These are phyloP conservation scores for Lordiphosa collinella DNA, from an alignment of 1,140 invertebrate species.

Conservation along the genomic window DNA sequence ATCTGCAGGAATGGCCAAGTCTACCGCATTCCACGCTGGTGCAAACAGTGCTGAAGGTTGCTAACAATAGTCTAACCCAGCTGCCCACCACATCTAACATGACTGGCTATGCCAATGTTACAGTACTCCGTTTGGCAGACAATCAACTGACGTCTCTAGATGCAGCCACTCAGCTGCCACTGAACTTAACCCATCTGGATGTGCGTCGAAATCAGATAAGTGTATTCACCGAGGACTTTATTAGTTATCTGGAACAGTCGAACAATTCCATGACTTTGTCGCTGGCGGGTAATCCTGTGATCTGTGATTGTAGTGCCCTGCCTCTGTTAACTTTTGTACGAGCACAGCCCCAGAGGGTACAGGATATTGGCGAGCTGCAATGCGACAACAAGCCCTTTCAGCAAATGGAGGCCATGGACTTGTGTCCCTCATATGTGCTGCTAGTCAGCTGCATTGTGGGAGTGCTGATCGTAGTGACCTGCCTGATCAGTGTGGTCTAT, in stretches of 20 bases:
- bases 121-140: conserved; percentile 80
- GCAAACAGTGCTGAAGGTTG: conserved; percentile 80
- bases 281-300: conserved; percentile 83
- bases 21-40: conserved; percentile 52
- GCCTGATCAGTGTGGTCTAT: conserved; percentile 81
- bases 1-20: conserved; percentile 63
- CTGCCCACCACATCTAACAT: conserved; percentile 69
- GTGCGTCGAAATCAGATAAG: conserved; percentile 81
- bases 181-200: conserved; percentile 78
- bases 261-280: conserved; percentile 72
- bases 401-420: conserved; percentile 80
- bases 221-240: conserved; percentile 66
- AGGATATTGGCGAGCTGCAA: conserved; percentile 72
- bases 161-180: conserved; percentile 51
- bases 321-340: conserved; percentile 82
- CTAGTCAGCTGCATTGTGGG: conserved; percentile 79
- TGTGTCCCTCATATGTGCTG: conserved; percentile 80
- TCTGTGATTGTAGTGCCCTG: conserved; percentile 82
- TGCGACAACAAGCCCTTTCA: conserved; percentile 77
- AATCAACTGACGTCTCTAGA: conserved; percentile 81
- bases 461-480: conserved; percentile 79
- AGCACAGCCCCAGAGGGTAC: conserved; percentile 70
- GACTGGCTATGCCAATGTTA: conserved; percentile 79
- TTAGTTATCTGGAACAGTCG: conserved; percentile 69
- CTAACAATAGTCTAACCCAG: conserved; percentile 79